Percentiles rank a stretch among this genome's conserved stretches.
These are phyloP conservation scores for Agelaius phoeniceus DNA, from an alignment of 2,113 vertebrate genomes.

Conservation along the genomic window DNA sequence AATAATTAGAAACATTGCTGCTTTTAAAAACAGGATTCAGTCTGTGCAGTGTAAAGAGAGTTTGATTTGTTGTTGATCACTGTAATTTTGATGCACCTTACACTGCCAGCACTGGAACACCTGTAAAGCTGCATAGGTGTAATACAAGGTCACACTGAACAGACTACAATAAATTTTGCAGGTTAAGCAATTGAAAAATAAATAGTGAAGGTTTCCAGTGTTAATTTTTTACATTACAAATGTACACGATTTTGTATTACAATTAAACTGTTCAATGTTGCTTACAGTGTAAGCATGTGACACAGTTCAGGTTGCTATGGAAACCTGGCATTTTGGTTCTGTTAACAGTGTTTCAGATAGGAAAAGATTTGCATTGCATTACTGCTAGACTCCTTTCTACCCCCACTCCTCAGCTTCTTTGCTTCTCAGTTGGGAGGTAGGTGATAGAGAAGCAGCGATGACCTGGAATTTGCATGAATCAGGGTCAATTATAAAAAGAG, in stretches of 20 bases:
- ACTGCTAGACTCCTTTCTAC: background rate
- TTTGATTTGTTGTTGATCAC: fast-evolving
- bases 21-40: background rate
- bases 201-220: background rate
- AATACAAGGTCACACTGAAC: background rate
- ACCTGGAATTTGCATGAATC: background rate
- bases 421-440: background rate
- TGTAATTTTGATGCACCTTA: background rate
- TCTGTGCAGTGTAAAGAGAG: background rate
- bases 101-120: background rate
- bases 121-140: background rate
- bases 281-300: background rate
- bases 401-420: background rate
- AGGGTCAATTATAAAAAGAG: background rate
- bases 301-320: conserved; percentile 40
- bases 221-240: background rate
- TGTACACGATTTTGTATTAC: background rate
- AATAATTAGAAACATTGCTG: background rate
- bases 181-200: background rate
- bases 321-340: conserved; percentile 35
- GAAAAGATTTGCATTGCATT: conserved; percentile 3
- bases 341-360: background rate
- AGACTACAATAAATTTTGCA: background rate
- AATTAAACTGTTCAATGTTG: background rate
- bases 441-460: background rate